Evolutionary conservation across 2,113 vertebrate species (phyloP).

Genomic region (Urocynchramus pylzowi): DNA sequence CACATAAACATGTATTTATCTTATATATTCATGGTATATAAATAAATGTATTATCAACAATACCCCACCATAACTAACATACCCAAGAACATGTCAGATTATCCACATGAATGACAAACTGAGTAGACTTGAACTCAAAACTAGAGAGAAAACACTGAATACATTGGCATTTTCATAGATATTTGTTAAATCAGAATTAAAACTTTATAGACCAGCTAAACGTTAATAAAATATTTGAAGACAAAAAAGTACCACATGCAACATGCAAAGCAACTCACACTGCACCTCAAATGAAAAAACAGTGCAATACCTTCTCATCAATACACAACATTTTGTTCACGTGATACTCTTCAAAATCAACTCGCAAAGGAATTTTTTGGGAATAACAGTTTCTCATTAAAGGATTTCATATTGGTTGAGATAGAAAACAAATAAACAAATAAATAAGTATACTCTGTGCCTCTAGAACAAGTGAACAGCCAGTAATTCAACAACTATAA

Average conservation of each 20-base stretch:
- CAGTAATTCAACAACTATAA: not conserved
- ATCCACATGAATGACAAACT: not conserved
- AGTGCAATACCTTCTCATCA: not conserved
- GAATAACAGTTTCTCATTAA: not conserved
- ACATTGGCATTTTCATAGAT: not conserved
- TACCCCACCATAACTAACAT: not conserved
- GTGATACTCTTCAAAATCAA: not conserved
- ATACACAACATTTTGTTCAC: not conserved
- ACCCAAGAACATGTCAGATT: not conserved
- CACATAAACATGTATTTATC: not conserved
- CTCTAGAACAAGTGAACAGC: not conserved
- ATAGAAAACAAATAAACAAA: not conserved
- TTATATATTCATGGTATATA: not conserved
- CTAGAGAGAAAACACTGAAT: not conserved
- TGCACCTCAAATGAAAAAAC: not conserved
- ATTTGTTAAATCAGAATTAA: not conserved
- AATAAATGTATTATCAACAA: not conserved
- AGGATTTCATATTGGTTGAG: not conserved
- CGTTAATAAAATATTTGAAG: not conserved
- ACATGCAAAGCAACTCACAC: not conserved
- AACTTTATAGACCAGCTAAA: not conserved
- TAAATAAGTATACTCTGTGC: not conserved
- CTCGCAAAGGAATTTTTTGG: not conserved
- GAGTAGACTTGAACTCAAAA: not conserved
- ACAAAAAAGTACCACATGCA: not conserved